Evolutionary conservation across 2,797 vertebrate species (phyloP), one percentile per base, ranked within the genome.

Genomic region (Gadopsis marmoratus): DNA sequence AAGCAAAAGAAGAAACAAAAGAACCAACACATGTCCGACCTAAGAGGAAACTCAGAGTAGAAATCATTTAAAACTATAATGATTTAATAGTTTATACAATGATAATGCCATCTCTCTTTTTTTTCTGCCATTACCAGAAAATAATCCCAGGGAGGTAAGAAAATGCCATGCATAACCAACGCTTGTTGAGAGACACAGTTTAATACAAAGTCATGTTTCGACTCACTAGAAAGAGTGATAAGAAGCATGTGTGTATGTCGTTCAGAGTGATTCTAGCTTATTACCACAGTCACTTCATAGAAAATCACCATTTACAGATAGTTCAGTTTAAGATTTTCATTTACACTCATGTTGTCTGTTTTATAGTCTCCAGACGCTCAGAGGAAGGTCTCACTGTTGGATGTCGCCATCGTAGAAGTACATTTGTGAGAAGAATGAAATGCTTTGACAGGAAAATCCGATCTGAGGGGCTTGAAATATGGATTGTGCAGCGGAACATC

Each of bases 141-240:
- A 84, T 71, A 81, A 83, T 86, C 86, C 69, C 58, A 88, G 74
- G 66, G 90, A 90, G 83, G 90, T 93, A 88, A 93, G 81, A 92
- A 92, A 94, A 93, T 71, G 51, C 78, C 95, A 95, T 95, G 94
- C 95, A 95, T 79, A 79, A 90, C 85, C 86, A 88, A 84, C 76
- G 83, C 81, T 78, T 78, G 82, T 85, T 83, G 83, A 90, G 71
- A 80, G 89, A 92, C 81, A 91, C 84, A 54, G 2, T 75, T 75
- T 81, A 81, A 89, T 83, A 88, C 79, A 89, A 85, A 88, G 74
- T 74, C 70, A 81, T 82, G 74, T 81, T 91, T 88, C 83, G 80
- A 83, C 77, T 74, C 76, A 65, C 81, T 51, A 85, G 77, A 87
- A 89, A 74, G 72, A 81, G 74, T 76, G 75, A 90, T 85, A 70